Base-by-base conservation (phyloP, 2,888 invertebrate species). In the Panzeria rudis region DNA sequence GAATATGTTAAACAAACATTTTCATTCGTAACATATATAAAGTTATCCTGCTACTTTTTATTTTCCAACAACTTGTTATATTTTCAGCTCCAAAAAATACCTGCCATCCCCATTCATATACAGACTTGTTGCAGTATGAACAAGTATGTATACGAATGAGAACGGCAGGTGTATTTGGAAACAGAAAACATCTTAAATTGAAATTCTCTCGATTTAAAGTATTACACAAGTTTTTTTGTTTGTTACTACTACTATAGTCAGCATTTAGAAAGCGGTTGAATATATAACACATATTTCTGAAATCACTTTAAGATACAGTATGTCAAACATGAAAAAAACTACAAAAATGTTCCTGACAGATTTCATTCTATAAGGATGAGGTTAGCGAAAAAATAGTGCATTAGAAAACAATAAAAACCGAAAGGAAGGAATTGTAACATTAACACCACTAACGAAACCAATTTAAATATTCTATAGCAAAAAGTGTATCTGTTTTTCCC, bases 391-490 rank as follows among this genome's bases (percentile, higher is more conserved):
- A 56, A 66, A 52, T 17, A 8, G 32, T 61, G 5, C 23, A 8
- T 29, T 17, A 61, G 44, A 68, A 66, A 54, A 59, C 11, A 17
- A 52, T 3, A 15, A 69, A 66, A 54, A 56, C 6, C 11, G 25
- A 54, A 66, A 72, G 25, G 13, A 64, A 73, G 50, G 20, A 38
- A 56, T 41, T 41, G 29, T 56, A 71, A 71, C 59, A 76, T 71
- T 78, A 75, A 64, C 75, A 75, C 77, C 59, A 41, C 69, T 62
- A 81, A 81, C 84, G 83, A 86, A 86, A 73, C 78, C 81, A 86
- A 86, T 82, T 84, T 72, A 68, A 64, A 77, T 81, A 78, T 64
- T 75, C 20, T 23, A 77, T 41, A 38, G 15, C 25, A 61, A 38
- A 61, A 59, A 69, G n/a, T 6, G 13, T 41, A 78, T 20, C n/a